phyloP scores from a whole-genome alignment of 2,888 invertebrate species.

The Odontocerum albicorne region DNA sequence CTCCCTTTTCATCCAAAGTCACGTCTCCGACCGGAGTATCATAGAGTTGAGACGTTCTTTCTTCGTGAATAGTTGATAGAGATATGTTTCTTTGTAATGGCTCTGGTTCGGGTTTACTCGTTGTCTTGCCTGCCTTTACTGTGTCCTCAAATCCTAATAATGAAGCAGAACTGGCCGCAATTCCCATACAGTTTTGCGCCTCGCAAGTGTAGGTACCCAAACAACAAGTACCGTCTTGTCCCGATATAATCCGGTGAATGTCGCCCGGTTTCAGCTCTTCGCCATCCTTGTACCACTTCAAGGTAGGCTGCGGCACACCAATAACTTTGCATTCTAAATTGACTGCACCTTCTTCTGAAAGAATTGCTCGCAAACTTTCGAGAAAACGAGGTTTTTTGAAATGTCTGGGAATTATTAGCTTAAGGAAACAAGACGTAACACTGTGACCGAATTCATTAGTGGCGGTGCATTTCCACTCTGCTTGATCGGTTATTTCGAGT shows the following conservation, averaged over 20 bases:
- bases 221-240: conserved; percentile 88
- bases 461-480: conserved; percentile 91
- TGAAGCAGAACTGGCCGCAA: conserved; percentile 85
- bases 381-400: conserved; percentile 87
- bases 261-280: conserved; percentile 87
- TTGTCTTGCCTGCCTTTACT: conserved; percentile 54
- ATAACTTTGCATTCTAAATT: conserved; percentile 92
- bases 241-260: conserved; percentile 87
- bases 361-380: conserved; percentile 80
- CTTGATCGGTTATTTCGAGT: conserved; percentile 82
- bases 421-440: conserved; percentile 83
- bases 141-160: conserved; percentile 84
- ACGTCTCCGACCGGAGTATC: conserved; percentile 79
- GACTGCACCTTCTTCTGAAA: conserved; percentile 87
- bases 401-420: conserved; percentile 82
- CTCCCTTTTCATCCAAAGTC: conserved; percentile 79
- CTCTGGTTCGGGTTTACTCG: conserved; percentile 51
- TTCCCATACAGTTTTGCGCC: conserved; percentile 89
- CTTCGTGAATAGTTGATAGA: conserved; percentile 88
- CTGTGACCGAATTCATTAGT: conserved; percentile 88
- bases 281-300: conserved; percentile 93
- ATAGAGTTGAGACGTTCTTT: conserved; percentile 84
- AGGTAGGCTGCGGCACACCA: conserved; percentile 85
- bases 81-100: conserved; percentile 75
- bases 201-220: conserved; percentile 90